Conservation (phyloP, 2,797 vertebrate species). For the Tragelaphus eurycerus region DNA sequence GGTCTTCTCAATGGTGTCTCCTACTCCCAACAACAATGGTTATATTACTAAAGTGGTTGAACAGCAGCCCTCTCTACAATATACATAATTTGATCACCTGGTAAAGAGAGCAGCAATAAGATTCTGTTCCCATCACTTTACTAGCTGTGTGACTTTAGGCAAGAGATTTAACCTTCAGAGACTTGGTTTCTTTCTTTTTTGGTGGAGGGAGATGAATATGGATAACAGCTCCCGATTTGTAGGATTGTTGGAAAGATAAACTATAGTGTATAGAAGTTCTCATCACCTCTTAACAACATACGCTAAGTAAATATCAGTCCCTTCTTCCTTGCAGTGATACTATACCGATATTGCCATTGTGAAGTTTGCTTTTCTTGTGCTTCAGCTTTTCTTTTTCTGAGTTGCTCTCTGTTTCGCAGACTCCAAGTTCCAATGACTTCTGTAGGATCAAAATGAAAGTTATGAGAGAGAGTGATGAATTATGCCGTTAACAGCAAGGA, state of each 20-base stretch:
- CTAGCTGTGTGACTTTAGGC: neutral
- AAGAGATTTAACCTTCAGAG: slow-evolving; percentile 3
- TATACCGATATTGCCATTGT: slow-evolving; percentile 93
- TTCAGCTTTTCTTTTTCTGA: slow-evolving; percentile 93
- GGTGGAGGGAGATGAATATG: neutral
- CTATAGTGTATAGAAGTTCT: neutral
- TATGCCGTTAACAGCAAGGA: neutral
- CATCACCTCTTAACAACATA: neutral
- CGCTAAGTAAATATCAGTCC: neutral
- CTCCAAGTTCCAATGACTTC: slow-evolving; percentile 82
- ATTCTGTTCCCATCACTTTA: neutral
- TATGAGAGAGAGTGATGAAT: neutral
- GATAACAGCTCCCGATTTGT: neutral
- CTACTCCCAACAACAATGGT: neutral
- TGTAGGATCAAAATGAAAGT: slow-evolving; percentile 76
- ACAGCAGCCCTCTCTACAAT: neutral
- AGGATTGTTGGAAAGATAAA: neutral
- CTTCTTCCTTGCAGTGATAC: neutral
- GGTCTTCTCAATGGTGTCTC: neutral
- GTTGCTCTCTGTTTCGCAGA: slow-evolving; percentile 91
- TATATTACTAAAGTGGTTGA: neutral
- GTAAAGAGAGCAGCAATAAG: neutral
- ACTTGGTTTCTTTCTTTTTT: neutral
- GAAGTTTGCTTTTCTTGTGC: slow-evolving; percentile 88
- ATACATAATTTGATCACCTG: neutral